Evolutionary conservation across 2,797 vertebrate species (phyloP).

Genomic region (Perodicticus potto): DNA sequence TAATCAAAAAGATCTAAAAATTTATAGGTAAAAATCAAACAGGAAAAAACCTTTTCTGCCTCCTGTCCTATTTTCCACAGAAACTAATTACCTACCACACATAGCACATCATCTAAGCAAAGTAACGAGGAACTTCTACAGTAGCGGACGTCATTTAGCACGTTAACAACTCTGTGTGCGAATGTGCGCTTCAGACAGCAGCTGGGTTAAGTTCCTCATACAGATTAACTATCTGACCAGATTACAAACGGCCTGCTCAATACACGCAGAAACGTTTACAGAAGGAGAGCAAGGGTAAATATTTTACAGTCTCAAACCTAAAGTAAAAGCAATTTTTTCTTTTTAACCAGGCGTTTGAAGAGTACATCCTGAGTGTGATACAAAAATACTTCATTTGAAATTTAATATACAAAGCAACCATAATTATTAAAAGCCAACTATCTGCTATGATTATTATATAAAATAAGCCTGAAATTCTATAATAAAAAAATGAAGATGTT

Average conservation of each 20-base stretch:
- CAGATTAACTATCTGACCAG: conserved; percentile 9
- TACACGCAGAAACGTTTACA: background rate
- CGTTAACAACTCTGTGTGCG: conserved; percentile 3
- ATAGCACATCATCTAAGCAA: conserved; percentile 43
- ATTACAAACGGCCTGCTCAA: conserved; percentile 45
- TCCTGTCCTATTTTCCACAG: conserved; percentile 52
- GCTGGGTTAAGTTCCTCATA: conserved; percentile 47
- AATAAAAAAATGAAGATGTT: background rate
- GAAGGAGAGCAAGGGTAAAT: conserved; percentile 24
- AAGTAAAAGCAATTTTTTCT: conserved; percentile 16
- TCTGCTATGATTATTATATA: background rate
- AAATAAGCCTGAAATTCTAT: background rate
- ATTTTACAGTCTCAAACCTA: background rate
- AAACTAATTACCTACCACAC: conserved; percentile 44
- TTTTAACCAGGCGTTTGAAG: conserved; percentile 46
- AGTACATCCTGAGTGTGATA: background rate
- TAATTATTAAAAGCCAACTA: conserved; percentile 17
- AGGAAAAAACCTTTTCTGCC: background rate
- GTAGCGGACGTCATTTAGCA: conserved; percentile 29
- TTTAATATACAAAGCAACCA: background rate
- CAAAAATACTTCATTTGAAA: conserved; percentile 55
- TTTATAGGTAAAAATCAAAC: background rate
- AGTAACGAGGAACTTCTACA: conserved; percentile 19
- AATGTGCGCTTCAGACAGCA: conserved; percentile 29
- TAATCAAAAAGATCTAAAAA: conserved; percentile 35